These are phyloP conservation scores for Brachyalestes nurse DNA, from an alignment of 2,797 vertebrate genomes.

Conservation along the genomic window DNA sequence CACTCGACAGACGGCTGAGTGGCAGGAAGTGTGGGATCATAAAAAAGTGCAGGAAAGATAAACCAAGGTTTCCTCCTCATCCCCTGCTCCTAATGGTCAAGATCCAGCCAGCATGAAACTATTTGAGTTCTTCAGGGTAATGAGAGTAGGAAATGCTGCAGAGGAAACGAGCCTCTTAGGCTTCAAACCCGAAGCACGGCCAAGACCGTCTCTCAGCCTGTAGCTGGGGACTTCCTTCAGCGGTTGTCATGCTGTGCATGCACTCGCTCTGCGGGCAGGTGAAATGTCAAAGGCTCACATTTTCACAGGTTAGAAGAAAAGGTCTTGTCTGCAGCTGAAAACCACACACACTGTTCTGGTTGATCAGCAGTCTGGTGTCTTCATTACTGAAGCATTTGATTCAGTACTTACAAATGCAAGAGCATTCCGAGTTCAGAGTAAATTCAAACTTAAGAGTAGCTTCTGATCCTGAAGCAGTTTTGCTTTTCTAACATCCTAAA, in stretches of 20 bases:
- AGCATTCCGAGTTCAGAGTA: too few species aligned
- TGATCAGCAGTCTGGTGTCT: background rate
- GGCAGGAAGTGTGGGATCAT: conserved; percentile 47
- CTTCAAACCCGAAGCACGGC: conserved; percentile 34
- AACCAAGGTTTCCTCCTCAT: conserved; percentile 31
- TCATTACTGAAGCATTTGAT: background rate
- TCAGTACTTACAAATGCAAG: background rate
- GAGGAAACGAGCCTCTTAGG: conserved; percentile 40
- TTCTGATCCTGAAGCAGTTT: too few species aligned
- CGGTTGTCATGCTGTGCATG: conserved; percentile 7
- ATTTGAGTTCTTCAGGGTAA: conserved; percentile 32
- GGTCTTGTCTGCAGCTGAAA: background rate
- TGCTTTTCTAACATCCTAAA: too few species aligned
- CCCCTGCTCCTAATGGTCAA: conserved; percentile 25
- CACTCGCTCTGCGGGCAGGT: conserved; percentile 21
- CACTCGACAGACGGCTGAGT: conserved; percentile 28
- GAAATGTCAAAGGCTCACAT: conserved; percentile 7
- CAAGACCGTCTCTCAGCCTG: conserved; percentile 23
- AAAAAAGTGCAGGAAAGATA: conserved; percentile 27
- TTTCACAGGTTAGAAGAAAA: conserved; percentile 10
- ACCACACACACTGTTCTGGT: background rate
- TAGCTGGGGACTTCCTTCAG: conserved; percentile 44
- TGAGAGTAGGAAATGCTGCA: conserved; percentile 47
- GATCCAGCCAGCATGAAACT: background rate
- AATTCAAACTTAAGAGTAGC: too few species aligned